These are phyloP conservation scores for Hippocampus barbouri DNA, from an alignment of 2,113 vertebrate genomes.

Conservation along the genomic window DNA sequence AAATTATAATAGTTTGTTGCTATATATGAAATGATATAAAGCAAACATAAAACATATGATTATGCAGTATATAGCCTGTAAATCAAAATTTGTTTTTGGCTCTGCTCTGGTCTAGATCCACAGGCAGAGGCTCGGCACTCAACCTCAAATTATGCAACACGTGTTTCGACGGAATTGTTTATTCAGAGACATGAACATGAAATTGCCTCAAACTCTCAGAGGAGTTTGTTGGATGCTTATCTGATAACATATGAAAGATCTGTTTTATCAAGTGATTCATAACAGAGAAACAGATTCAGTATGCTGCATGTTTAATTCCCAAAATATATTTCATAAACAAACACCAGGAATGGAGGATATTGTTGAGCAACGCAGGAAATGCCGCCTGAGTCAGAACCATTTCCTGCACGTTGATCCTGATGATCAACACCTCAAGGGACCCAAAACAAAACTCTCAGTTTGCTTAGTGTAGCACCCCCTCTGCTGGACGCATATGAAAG, in stretches of 20 bases:
- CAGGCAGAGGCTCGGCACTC: not conserved
- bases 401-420: not conserved
- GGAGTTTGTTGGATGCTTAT: not conserved
- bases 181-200: not conserved
- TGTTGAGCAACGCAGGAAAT: conserved; percentile 1
- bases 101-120: no score
- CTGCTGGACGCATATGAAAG: not conserved
- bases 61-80: no score
- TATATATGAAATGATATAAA: not conserved
- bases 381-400: not conserved
- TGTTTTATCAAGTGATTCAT: not conserved
- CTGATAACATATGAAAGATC: not conserved
- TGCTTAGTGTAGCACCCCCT: not conserved
- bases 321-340: not conserved
- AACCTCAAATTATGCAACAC: not conserved
- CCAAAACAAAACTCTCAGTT: not conserved
- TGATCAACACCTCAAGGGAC: not conserved
- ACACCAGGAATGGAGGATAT: not conserved
- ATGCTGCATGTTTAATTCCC: not conserved
- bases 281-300: not conserved
- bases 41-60: not conserved
- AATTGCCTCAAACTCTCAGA: not conserved
- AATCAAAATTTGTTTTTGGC: no score
- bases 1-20: not conserved
- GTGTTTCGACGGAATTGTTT: not conserved